phyloP scores from a whole-genome alignment of 2,113 vertebrate species.

The Hydropotes inermis region DNA sequence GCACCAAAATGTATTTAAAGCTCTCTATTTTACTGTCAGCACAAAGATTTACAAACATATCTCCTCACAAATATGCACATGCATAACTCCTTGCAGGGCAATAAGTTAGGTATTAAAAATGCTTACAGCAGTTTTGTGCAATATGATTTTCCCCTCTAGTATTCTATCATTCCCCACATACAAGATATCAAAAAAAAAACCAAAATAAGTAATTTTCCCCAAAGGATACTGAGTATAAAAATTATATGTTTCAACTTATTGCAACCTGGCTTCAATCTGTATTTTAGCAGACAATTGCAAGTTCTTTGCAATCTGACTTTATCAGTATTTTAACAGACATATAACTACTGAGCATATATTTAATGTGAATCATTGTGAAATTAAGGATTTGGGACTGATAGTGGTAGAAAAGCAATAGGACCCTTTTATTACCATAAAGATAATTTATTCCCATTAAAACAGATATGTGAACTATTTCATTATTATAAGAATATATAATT shows the following conservation, averaged over 20 bases:
- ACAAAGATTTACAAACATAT: constrained; percentile 18
- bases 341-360: not conserved
- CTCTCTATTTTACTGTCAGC: not conserved
- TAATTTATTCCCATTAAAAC: not conserved
- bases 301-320: not conserved
- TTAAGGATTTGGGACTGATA: not conserved
- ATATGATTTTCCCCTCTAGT: not conserved
- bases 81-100: not conserved
- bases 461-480: not conserved
- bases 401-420: not conserved
- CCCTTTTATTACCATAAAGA: not conserved
- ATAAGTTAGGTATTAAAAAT: constrained; percentile 23
- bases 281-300: not conserved
- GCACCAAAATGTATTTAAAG: constrained; percentile 21
- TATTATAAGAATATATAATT: not conserved
- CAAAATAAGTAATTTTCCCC: not conserved
- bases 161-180: not conserved
- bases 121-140: not conserved
- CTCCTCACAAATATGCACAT: not conserved
- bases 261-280: not conserved
- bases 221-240: not conserved
- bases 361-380: not conserved
- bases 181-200: not conserved
- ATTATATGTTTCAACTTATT: not conserved
- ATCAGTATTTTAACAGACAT: not conserved